Evolutionary conservation across 2,888 invertebrate species (phyloP).

Genomic region (Brachynemurus nebulosus): DNA sequence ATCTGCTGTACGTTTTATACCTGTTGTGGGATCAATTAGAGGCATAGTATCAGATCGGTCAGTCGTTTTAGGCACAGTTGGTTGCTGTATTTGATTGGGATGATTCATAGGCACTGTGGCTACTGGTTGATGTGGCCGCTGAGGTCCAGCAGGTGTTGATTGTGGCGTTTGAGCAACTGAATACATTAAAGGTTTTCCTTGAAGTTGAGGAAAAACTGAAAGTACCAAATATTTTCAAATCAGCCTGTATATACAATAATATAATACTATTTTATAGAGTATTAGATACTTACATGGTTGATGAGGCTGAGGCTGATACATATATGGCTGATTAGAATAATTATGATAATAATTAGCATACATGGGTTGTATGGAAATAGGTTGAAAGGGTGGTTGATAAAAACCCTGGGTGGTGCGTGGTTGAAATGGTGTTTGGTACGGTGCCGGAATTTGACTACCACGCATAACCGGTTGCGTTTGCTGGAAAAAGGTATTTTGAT

Average conservation of each 20-base stretch:
- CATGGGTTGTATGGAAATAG: background rate
- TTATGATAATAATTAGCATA: background rate
- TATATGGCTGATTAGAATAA: slow-evolving; percentile 1
- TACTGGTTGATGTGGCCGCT: slow-evolving; percentile 17
- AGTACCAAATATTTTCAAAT: too few species aligned
- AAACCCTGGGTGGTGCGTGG: background rate
- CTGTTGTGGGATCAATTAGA: slow-evolving; percentile 30
- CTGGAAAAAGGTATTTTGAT: too few species aligned
- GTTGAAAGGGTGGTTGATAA: background rate
- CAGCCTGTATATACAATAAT: too few species aligned
- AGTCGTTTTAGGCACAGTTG: slow-evolving; percentile 5
- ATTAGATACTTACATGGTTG: slow-evolving; percentile 2
- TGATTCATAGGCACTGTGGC: slow-evolving; percentile 18
- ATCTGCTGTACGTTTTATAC: slow-evolving; percentile 19
- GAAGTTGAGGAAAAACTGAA: too few species aligned
- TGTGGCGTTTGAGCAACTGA: slow-evolving; percentile 13
- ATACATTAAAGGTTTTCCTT: slow-evolving; percentile 1
- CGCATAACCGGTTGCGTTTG: slow-evolving; percentile 8
- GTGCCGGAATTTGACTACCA: slow-evolving; percentile 1
- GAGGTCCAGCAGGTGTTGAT: slow-evolving; percentile 18
- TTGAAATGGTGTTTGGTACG: background rate
- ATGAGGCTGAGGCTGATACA: slow-evolving; percentile 5
- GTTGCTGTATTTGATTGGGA: slow-evolving; percentile 16
- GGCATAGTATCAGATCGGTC: slow-evolving; percentile 26
- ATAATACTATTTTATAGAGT: too few species aligned